These are phyloP conservation scores for Myotis vivesi DNA, from an alignment of 2,797 vertebrate species.

Conservation along the genomic window DNA sequence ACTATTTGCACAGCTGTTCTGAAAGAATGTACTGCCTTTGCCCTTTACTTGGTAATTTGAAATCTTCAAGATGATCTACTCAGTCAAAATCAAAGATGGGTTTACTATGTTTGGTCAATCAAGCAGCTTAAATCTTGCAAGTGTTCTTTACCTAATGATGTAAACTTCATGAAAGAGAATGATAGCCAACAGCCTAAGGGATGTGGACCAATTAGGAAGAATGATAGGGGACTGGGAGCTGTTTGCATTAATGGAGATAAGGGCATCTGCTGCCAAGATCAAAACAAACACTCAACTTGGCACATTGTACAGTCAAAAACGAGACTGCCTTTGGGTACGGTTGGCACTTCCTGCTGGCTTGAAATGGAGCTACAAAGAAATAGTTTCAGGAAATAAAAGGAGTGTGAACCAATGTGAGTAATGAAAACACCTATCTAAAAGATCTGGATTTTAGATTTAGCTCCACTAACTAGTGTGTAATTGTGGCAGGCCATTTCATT, in stretches of 20 bases:
- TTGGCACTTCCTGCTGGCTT: slow-evolving; percentile 21
- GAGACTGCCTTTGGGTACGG: background rate
- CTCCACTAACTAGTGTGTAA: background rate
- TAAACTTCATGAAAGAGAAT: slow-evolving; percentile 48
- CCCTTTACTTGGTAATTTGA: slow-evolving; percentile 50
- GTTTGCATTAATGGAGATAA: background rate
- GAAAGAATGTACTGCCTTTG: slow-evolving; percentile 61
- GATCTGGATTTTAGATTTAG: background rate
- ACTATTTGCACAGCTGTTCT: slow-evolving; percentile 59
- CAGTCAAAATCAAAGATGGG: slow-evolving; percentile 71
- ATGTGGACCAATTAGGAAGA: background rate
- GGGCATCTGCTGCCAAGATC: slow-evolving; percentile 21
- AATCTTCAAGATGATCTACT: slow-evolving; percentile 73
- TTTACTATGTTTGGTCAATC: slow-evolving; percentile 57
- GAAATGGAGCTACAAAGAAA: slow-evolving; percentile 49
- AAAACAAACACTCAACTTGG: slow-evolving; percentile 48
- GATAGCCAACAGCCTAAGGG: background rate
- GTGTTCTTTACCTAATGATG: slow-evolving; percentile 59
- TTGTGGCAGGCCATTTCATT: background rate
- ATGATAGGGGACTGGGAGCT: background rate
- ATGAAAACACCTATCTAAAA: background rate
- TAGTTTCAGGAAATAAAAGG: slow-evolving; percentile 5
- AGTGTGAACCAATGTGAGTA: background rate
- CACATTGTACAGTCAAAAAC: background rate
- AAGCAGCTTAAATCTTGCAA: slow-evolving; percentile 47